Base-by-base conservation (phyloP, 2,888 invertebrate genomes). In the Nezara viridula region DNA sequence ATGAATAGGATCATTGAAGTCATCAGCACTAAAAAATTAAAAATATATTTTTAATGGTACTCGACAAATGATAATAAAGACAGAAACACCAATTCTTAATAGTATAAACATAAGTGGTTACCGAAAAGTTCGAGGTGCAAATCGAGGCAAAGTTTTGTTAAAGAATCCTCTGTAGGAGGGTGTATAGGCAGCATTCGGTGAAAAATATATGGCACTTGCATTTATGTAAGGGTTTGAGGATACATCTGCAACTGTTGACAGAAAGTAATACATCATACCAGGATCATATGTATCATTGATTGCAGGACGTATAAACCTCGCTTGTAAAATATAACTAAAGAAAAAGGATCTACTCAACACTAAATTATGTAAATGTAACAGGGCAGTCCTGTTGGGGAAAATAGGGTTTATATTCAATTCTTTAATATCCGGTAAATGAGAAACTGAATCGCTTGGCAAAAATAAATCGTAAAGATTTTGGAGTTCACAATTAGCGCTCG, bases 181-280 rank as follows among this genome's bases (percentile, higher is more conserved):
- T 0, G 98, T 97, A 92, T 98, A 99, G 0, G 98, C 98, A 94
- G 96, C 96, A 92, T 99, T 98, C 0, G 98, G 98, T 4, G 98
- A 95, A 92, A 98, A 99, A 93, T 98, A 98, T 91, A 99, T 95
- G 0, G 98, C 96, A 92, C 98, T 98, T 89, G 98, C 97, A 92
- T 98, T 98, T 91, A 98, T 96, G 91, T 96, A 96, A 0, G 97
- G 96, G 93, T 98, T 98, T 0, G 98, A 95, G 0, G 98, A 97
- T 0, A 99, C 97, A 93, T 99, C 99, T 0, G 99, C 98, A 0
- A 98, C 97, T 0, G 98, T 96, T 0, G 98, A 98, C 81, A 99
- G 93, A 92, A 98, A 98, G 92, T 98, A 98, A 92, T 99, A 99
- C 98, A 98, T 98, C 96, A 99, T 97, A 89, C 99, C 99, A 0